Evolutionary conservation across 2,888 invertebrate species (phyloP), one percentile per base, ranked within the genome.

Genomic region (Cactoblastis cactorum): DNA sequence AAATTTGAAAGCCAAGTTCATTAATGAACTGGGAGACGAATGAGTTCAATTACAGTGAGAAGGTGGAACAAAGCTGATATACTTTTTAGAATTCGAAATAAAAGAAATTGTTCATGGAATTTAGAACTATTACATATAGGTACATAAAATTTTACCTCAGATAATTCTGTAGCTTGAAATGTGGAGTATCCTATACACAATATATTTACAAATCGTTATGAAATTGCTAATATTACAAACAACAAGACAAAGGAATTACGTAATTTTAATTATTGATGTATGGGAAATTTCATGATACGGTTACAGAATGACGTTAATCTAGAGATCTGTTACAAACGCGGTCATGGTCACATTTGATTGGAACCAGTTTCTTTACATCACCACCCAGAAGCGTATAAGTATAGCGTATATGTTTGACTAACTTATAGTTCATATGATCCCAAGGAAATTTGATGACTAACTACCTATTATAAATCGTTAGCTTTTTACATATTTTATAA

Each of bases 11-110:
- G 24, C 3, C 2, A 43, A 12, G 43, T 3, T 28, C 28, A 41
- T 28, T 43, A 43, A 9, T 9, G 28, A 43, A 24, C 28, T 28
- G 15, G 14, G 28, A 24, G 24, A 43, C 15, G 12, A 28, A 28
- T 43, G 41, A 12, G 22, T 39, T 22, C 22, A 41, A 41, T 41
- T 41, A 41, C 24, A 39, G 3, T 39, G 12, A 41, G 41, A 22
- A 41, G 24, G 24, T 22, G 6, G 39, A 39, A 38, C 18, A 18
- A 39, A 37, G 37, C 11, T 39, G 12, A 39, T 17, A 18, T 18
- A 15, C 1, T 9, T 17, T 18, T 18, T 18, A 28, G 28, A 28
- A 28, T 9, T 6, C 9, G 5, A 28, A 28, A 28, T 28, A 9
- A 28, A 28, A 28, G 9, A 9, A 1, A 9, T 8, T 28, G 8